Base-by-base conservation (phyloP, 2,888 invertebrate genomes). In the Trisateles emortualis region DNA sequence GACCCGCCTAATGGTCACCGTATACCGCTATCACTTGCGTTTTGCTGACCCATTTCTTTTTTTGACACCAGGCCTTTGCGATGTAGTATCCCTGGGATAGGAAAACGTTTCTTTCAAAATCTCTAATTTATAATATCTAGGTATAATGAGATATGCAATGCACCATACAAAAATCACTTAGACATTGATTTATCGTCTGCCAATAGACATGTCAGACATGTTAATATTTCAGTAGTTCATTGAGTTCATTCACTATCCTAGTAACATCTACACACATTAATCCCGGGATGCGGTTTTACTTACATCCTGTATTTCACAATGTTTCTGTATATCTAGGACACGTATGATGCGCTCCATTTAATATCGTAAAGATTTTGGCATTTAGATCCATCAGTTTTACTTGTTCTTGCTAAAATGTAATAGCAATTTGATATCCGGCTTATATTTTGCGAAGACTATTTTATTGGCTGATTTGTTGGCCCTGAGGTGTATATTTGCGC, bases 231-330 rank as follows among this genome's bases (percentile, higher is more conserved):
- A 53, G 24, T 47, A 65, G 54, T 58, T 52, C 56, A 65, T 61
- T 68, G 45, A 65, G 56, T 60, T 52, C 59, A 65, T 61, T 65
- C 51, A 36, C 51, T 39, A 44, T 32, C 26, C 30, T 61, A 49
- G 58, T 52, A 57, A 33, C 48, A 63, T 44, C 50, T 38, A 40
- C 13, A 52, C 52, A 39, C 57, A 70, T 66, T 68, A 71, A 71
- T 70, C 72, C 64, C 65, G 65, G 68, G 72, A 70, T 72, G 70
- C 59, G 72, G 72, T 71, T 71, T 63, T 63, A 72, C 68, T 71
- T 68, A 63, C 72, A 63, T 70, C 72, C 72, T 56, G 49, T 61
- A 54, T 47, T 64, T 61, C 48, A 61, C 52, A 71, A 69, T 68
- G 62, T 59, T 65, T 49, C 52, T 42, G 38, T 16, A 44, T 48